Evolutionary conservation across 2,113 vertebrate genomes (phyloP), one percentile per base, ranked within the genome.

Genomic region (Chitala chitala): DNA sequence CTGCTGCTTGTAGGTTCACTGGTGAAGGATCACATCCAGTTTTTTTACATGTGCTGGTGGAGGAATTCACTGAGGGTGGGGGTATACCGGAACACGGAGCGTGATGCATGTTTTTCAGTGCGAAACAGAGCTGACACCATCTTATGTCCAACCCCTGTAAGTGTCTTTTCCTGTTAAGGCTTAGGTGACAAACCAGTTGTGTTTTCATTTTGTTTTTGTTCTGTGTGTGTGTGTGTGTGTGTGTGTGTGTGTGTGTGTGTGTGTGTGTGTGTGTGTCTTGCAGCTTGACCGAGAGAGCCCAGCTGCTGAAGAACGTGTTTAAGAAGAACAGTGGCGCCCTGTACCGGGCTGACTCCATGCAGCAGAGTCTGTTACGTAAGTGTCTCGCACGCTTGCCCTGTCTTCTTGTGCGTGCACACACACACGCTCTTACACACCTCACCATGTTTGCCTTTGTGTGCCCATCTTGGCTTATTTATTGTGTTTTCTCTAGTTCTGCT

Each of bases 221-320:
- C n/a, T n/a, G n/a, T n/a, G n/a, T n/a, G n/a, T n/a, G n/a, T n/a
- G n/a, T n/a, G n/a, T n/a, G n/a, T n/a, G n/a, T n/a, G n/a, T n/a
- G 77, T 73, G 51, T 78, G 59, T 76, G 59, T 75, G 74, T 66
- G 65, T 51, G 74, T 54, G 5, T 78, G 77, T 74, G 55, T 77
- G 51, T 78, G 31, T 77, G 17, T 82, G 50, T 75, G 54, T 75
- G 71, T 77, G 73, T 46, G 64, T 59, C 66, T 53, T 33, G 1
- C 77, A 94, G 96, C 87, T 90, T 99, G 89, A 98, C 93, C 0
- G 96, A 99, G 90, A 90, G 94, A 82, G 97, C 97, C 5, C 95
- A 98, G 26, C 90, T 99, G 20, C 92, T 99, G 86, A 99, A 99
- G 91, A 99, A 98, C 46, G 96, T 98, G 82, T 99, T 99, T 82